phyloP scores from a whole-genome alignment of 2,888 invertebrate species.

The Eupithecia pulchellata region DNA sequence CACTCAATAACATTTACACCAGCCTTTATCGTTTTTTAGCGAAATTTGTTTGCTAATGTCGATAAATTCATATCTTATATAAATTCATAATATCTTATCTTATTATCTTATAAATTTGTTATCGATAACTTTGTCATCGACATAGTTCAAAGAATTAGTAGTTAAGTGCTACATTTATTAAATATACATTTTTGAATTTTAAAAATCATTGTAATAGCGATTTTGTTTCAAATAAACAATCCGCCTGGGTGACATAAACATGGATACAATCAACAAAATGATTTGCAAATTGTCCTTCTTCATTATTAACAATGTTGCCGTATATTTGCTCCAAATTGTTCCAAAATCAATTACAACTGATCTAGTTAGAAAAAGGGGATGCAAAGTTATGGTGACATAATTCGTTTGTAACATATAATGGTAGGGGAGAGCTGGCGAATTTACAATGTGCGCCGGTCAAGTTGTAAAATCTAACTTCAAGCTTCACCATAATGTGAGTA shows the following conservation, averaged over 20 bases:
- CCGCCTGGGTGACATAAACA: background rate
- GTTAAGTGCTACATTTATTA: too few relatives aligned
- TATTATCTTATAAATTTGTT: too few relatives aligned
- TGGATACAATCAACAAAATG: background rate
- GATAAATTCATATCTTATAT: too few relatives aligned
- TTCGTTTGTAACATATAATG: constrained; percentile 45
- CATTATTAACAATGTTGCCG: constrained; percentile 12
- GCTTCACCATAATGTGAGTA: too few relatives aligned
- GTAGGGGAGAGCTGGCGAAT: constrained; percentile 33
- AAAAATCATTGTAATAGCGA: background rate
- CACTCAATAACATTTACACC: too few relatives aligned
- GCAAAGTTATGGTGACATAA: constrained; percentile 56
- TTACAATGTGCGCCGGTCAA: constrained; percentile 10
- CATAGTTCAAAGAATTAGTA: too few relatives aligned
- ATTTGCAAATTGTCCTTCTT: background rate
- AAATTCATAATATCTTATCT: too few relatives aligned
- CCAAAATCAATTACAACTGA: constrained; percentile 44
- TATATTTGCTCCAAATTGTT: constrained; percentile 22
- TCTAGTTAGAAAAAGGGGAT: constrained; percentile 45
- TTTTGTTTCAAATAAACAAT: background rate
- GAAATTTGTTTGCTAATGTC: too few relatives aligned
- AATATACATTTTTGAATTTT: too few relatives aligned
- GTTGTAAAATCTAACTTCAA: background rate
- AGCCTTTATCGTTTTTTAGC: too few relatives aligned
- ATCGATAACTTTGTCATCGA: too few relatives aligned